These are phyloP conservation scores for Botia almorhae DNA, from an alignment of 2,797 vertebrate species.

Conservation along the genomic window DNA sequence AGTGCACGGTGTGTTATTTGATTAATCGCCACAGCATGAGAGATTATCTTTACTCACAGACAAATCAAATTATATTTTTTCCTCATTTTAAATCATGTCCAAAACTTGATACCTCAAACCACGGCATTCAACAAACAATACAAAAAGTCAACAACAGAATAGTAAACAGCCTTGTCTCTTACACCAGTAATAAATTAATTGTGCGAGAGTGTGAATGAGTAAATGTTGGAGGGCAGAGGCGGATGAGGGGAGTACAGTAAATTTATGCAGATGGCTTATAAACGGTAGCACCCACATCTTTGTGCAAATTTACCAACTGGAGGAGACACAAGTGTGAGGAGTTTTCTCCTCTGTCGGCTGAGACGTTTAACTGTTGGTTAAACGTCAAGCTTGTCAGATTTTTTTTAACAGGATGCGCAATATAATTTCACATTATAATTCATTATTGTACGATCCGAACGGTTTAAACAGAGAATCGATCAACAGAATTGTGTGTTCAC, in stretches of 20 bases:
- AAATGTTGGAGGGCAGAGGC: constrained; percentile 9
- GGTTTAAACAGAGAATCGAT: background rate
- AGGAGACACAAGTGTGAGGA: constrained; percentile 54
- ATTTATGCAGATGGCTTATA: constrained; percentile 65
- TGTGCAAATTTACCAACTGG: constrained; percentile 61
- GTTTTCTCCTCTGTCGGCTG: constrained; percentile 39
- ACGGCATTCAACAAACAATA: constrained; percentile 56
- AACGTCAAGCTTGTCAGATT: constrained; percentile 11
- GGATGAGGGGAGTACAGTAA: constrained; percentile 48
- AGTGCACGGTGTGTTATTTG: constrained; percentile 33
- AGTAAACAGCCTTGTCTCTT: constrained; percentile 27
- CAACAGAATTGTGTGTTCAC: constrained; percentile 29
- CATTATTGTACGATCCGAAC: background rate
- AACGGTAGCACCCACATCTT: constrained; percentile 63
- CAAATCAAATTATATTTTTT: constrained; percentile 57
- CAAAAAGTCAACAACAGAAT: constrained; percentile 46
- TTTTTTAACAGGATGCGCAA: background rate
- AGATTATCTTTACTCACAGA: constrained; percentile 53
- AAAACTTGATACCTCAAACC: constrained; percentile 49
- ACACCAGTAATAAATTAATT: constrained; percentile 45
- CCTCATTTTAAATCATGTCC: constrained; percentile 51
- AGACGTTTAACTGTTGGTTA: constrained; percentile 17
- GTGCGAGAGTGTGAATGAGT: constrained; percentile 9
- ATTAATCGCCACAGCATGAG: constrained; percentile 52
- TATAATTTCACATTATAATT: constrained; percentile 2